Evolutionary conservation across 2,888 invertebrate species (phyloP), one percentile per base, ranked within the genome.

Genomic region (Fragum sueziense): DNA sequence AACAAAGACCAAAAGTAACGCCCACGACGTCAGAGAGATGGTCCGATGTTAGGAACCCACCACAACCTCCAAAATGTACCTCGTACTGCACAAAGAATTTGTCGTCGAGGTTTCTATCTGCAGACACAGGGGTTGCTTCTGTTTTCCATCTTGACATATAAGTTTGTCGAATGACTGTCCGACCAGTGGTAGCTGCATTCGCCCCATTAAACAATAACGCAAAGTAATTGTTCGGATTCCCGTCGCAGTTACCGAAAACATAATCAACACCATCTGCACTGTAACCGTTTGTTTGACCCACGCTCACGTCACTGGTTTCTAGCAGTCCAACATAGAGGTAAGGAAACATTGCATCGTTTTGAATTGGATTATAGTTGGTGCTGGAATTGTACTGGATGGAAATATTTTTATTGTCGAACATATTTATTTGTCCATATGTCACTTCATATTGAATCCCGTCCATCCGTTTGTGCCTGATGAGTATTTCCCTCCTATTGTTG

Each of bases 291-390:
- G 31, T 34, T n/a, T 62, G n/a, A 72, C 71, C 14, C 31, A 14
- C 3, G 22, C 29, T n/a, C 1, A 34, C 65, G 0, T 74, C 76
- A 0, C 52, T 65, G 17, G 51, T 31, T 11, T 76, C 74, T 0
- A 82, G 59, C 47, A 82, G 76, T 17, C 79, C 82, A 11, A 80
- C 51, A 37, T 82, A 82, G 9, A 82, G 34, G 33, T 77, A 82
- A 14, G 82, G 79, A 0, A 41, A 37, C 57, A 82, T 62, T 14
- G 52, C 52, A 1, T 20, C 14, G 37, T 82, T 82, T 9, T 22
- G 6, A 11, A 79, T 76, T 2, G 0, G 27, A 2, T 74, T 74
- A 47, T 75, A 82, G 0, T 70, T 77, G 37, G 29, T 47, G 61
- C 61, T 31, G 27, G 72, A 37, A 31, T 82, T 77, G 54, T 79